Evolutionary conservation across 1,140 invertebrate species (phyloP), one percentile per base, ranked within the genome.

Genomic region (Aplysia californica): DNA sequence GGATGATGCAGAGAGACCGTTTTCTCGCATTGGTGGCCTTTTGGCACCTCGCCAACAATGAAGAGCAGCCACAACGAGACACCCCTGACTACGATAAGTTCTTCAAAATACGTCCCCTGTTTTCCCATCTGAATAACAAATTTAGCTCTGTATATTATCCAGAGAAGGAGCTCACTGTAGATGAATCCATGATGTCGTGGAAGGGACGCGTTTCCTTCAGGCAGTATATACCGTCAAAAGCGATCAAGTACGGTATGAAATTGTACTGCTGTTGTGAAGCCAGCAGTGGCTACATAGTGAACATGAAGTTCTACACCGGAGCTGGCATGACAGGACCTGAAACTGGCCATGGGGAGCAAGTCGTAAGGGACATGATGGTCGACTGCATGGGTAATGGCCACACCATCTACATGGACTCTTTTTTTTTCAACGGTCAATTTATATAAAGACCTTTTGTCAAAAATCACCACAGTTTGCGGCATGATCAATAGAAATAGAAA

Each of bases 291-390:
- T 70, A 70, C 26, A 31, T 70, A 15, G 21, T 4, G 21, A 23
- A 31, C 4, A 70, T 70, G 68, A 23, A 50, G 23, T 15, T 70
- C 31, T 70, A 70, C 68, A 70, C 68, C 33, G 68, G 44, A 31
- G 55, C 41, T 26, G 29, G 55, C 6, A 44, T 31, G 2, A 31
- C 23, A 31, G 50, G 50, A 55, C 35, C 21, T n/a, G 68, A 70
- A 55, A 29, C 35, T 21, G 41, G 39, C 21, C 68, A 70, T 50
- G 68, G 68, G 20, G 33, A 38, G 3, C 26, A 70, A 35, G 68
- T 70, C 2, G 68, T 50, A 2, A 50, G 31, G 18, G 26, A 5
- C 3, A n/a, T 70, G 18, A 50, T n/a, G 4, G 20, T 2, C 15
- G 15, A 70, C 15, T 70, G 31, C 29, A 1, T 29, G 3, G 5